These are phyloP conservation scores for Oithona nana DNA, from an alignment of 2,888 invertebrate genomes.

Conservation along the genomic window DNA sequence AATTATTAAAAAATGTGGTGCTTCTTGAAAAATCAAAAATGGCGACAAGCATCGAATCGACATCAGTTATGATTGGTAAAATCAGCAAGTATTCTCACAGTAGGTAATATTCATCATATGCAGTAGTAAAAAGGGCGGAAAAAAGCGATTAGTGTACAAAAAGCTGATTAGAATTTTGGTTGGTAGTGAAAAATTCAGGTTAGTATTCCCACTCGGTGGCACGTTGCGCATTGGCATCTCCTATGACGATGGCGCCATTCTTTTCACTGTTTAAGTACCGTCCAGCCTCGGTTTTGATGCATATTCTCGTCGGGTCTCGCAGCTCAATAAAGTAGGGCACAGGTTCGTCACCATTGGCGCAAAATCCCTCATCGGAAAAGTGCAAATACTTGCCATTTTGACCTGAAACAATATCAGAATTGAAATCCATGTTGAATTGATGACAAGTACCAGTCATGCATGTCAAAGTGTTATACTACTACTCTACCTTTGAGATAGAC, in stretches of 20 bases:
- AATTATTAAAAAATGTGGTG: no score
- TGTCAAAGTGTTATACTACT: not conserved
- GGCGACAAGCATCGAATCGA: no score
- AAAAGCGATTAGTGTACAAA: no score
- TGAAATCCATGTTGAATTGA: no score
- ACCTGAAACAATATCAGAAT: conserved; percentile 36
- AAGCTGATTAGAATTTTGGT: not conserved
- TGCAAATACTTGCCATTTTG: conserved; percentile 88
- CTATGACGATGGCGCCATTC: conserved; percentile 71
- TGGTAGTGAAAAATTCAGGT: conserved; percentile 21
- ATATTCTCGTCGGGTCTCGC: conserved; percentile 74
- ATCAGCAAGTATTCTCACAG: no score
- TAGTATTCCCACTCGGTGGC: conserved; percentile 92
- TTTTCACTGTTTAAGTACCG: conserved; percentile 70
- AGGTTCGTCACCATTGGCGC: conserved; percentile 62
- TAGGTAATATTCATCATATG: no score
- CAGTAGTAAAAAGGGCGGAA: not conserved
- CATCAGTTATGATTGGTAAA: no score
- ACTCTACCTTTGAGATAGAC: conserved; percentile 69
- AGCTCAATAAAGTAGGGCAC: conserved; percentile 79
- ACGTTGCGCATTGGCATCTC: conserved; percentile 49
- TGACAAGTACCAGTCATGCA: not conserved
- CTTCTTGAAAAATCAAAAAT: no score
- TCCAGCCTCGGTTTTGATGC: conserved; percentile 54
- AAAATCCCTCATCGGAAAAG: conserved; percentile 64